Evolutionary conservation across 2,797 vertebrate genomes (phyloP), one percentile per base, ranked within the genome.

Genomic region (Potorous gilbertii): DNA sequence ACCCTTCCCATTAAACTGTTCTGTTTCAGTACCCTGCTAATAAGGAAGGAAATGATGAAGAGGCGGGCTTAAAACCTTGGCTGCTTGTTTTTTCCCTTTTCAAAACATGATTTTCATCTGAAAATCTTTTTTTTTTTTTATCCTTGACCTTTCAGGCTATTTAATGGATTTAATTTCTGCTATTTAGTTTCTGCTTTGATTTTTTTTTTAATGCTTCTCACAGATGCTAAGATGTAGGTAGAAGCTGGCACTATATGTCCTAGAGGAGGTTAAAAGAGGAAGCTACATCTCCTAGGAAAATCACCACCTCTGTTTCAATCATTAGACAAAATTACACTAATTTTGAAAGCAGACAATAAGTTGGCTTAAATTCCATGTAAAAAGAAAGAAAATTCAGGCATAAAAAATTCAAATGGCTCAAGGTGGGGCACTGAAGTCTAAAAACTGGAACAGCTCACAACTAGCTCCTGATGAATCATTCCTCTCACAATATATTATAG

Each of bases 51-150:
- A 92, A 94, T 34, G 89, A 0, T 92, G 52, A 55, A 87, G 93
- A 93, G 54, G 92, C 0, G 59, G 34, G 59, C n/a, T n/a, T 66
- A 34, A 34, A 66, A 66, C 59, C 18, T 89, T 40, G 91, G 56
- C 54, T 93, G 59, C 11, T 91, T 74, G 34, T 55, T 81, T 10
- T 31, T 93, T 29, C 27, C 27, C 29, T 13, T 56, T 66, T 92
- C 55, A 95, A 50, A 91, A 93, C 52, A 56, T 11, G 56, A 28
- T 90, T 95, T 97, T 96, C 56, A 94, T 94, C 90, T 95, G 50
- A 81, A 91, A 54, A 93, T 66, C 50, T 56, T 40, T 90, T 95
- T 62, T 62, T 93, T 93, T 62, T 62, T 93, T 93, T 89, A 94
- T 56, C 46, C 94, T 87, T 90, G 81, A n/a, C 52, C 29, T 93